phyloP scores from a whole-genome alignment of 23 tunicate genomes.

The Ciona savignyi region DNA sequence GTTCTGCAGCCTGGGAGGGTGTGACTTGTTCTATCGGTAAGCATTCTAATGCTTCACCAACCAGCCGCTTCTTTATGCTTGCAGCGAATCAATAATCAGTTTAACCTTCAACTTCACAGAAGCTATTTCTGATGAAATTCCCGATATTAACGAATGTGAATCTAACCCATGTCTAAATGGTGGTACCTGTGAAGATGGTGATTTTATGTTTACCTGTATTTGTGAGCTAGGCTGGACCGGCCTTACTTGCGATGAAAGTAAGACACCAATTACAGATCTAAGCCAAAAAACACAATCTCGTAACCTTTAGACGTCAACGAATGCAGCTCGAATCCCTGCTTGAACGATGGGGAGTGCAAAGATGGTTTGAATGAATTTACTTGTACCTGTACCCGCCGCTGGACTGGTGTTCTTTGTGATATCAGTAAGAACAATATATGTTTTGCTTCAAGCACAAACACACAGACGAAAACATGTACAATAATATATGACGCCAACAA shows the following conservation, averaged over 20 bases:
- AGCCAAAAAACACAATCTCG: too few species aligned
- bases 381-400: slow-evolving; percentile 48
- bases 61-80: too few species aligned
- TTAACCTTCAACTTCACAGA: too few species aligned
- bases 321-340: slow-evolving; percentile 52
- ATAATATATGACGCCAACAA: too few species aligned
- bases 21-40: slow-evolving; percentile 38
- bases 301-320: slow-evolving; percentile 25
- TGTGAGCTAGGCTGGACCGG: slow-evolving; percentile 45
- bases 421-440: too few species aligned
- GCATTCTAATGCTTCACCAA: too few species aligned
- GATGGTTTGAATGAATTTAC: slow-evolving; percentile 29
- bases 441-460: too few species aligned
- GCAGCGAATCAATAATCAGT: too few species aligned
- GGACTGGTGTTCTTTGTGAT: slow-evolving; percentile 68
- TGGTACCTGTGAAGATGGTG: slow-evolving; percentile 37
- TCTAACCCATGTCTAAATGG: slow-evolving; percentile 59
- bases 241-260: slow-evolving; percentile 41
- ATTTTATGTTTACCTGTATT: slow-evolving; percentile 25
- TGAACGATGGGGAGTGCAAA: slow-evolving; percentile 49
- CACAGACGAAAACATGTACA: too few species aligned
- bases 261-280: too few species aligned
- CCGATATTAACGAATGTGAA: slow-evolving; percentile 46
- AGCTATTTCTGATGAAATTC: not conserved
- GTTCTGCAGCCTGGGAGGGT: slow-evolving; percentile 38